Base-by-base conservation (phyloP, 2,113 vertebrate species). In the Australoheros scitulus region DNA sequence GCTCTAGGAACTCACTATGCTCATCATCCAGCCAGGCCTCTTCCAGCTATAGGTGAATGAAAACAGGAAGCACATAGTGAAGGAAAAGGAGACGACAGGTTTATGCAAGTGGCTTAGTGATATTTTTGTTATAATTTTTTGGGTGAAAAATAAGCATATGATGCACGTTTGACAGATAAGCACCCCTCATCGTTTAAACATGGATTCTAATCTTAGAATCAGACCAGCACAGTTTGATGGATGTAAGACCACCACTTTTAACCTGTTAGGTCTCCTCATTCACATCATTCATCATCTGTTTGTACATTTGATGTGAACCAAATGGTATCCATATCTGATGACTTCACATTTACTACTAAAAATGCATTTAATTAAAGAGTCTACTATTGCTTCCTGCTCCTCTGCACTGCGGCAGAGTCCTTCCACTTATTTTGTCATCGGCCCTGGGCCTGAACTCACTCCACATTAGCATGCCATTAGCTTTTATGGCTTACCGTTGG, bases 11-110 rank as follows among this genome's bases (percentile, higher is more conserved):
- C 94, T 98, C 97, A 72, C 96, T 97, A 91, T 98, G 97, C 93
- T 99, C 98, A 95, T 99, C 98, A 93, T 99, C 98, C 92, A 99
- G 94, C 98, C 98, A 99, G 87, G 96, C 96, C 92, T 99, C 98
- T 89, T 99, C 98, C 96, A 99, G 92, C 98, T 99, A 61, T 65
- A 34, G 70, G 50, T 77, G 79, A 50, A 77, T 50, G 47, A 76
- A 84, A 22, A 85, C 41, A 7, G 29, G 22, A 58, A 64, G 20
- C 61, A 85, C 55, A 65, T 7, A 26, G 9, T 29, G 20, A 57
- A 13, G 43, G 26, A 63, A n/a, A 61, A 57, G 6, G 58, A 7
- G 22, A 18, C 9, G 20, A 56, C 61, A 13, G 83, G 59, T n/a
- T 41, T 81, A 60, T 70, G 78, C 82, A 83, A 76, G 61, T 81